Evolutionary conservation across 2,113 vertebrate genomes (phyloP).

Genomic region (Osmerus eperlanus): DNA sequence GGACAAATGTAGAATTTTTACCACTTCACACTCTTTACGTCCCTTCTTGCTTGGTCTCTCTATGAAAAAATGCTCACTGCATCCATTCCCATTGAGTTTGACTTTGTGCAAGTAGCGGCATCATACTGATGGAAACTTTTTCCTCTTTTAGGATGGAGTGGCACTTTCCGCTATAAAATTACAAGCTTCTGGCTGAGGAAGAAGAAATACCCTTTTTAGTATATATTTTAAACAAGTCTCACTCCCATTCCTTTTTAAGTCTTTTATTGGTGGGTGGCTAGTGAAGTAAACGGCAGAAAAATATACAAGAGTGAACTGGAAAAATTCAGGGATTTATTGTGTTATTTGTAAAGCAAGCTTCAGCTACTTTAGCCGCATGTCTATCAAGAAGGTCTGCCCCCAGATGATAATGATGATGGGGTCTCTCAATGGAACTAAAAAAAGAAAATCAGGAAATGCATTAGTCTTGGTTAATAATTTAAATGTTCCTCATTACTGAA

Average conservation of each 20-base stretch:
- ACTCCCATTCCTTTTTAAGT: too few species aligned
- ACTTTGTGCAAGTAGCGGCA: too few species aligned
- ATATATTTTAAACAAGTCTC: too few species aligned
- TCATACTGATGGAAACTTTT: too few species aligned
- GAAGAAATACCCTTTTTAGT: too few species aligned
- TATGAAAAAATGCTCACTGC: too few species aligned
- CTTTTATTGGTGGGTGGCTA: too few species aligned
- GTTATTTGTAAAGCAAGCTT: not conserved
- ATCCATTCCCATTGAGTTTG: too few species aligned
- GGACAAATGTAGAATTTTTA: not conserved
- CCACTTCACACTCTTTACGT: not conserved
- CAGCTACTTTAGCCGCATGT: too few species aligned
- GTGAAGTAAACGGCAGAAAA: not conserved
- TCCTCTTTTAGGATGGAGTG: constrained; percentile 19
- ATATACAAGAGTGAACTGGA: not conserved
- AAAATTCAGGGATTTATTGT: not conserved
- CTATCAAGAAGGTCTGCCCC: too few species aligned
- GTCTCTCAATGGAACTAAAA: not conserved
- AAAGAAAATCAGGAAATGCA: constrained; percentile 57
- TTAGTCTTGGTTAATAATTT: constrained; percentile 59
- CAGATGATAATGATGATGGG: too few species aligned
- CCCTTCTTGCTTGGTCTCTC: not conserved
- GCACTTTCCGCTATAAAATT: not conserved
- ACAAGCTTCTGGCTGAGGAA: too few species aligned
- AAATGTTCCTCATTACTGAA: constrained; percentile 55